Base-by-base conservation (phyloP, 2,113 vertebrate genomes). In the Hydrolagus affinis region DNA sequence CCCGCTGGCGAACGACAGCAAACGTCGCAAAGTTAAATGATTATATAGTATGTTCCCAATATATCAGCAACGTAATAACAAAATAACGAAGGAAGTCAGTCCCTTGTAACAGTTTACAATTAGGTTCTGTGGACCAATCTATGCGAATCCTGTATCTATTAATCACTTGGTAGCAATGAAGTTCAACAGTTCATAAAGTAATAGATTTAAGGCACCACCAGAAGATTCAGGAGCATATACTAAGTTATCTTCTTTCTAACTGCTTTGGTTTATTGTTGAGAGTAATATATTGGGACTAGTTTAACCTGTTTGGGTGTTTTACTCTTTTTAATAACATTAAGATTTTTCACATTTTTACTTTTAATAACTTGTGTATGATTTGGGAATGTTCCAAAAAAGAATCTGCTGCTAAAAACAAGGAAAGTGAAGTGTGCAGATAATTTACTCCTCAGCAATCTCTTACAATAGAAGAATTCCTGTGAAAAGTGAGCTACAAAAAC, bases 191-290 rank as follows among this genome's bases (percentile, higher is more conserved):
- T 32, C 12, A 25, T 14, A 83, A 11, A 28, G 11, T 17, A 83
- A 9, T 17, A 10, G 23, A 64, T 19, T 83, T 30, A 4, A 64
- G 59, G 17, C 14, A 28, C n/a, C 77, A 21, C 28, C n/a, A 83
- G 59, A 57, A 62, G 15, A 66, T 14, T 25, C 62, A 77, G 7
- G 25, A 77, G 7, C 56, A 56, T 75, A 8, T 8, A 64, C 25
- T 66, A 74, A 19, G 25, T 66, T 83, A 28, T 83, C n/a, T 83
- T 23, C 59, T 83, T 83, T 30, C 62, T 83, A 64, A 11, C 77
- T 64, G 30, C 62, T 30, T 7, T 62, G 25, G 11, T n/a, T 7
- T 66, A 60, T 25, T 25, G 57, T n/a, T 78, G 56, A 78, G 56
- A 25, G 25, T 60, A 25, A 25, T 60, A 28, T 25, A 44, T 44